Evolutionary conservation across 1,140 invertebrate species (phyloP).

Genomic region (Calliopsis andreniformis): DNA sequence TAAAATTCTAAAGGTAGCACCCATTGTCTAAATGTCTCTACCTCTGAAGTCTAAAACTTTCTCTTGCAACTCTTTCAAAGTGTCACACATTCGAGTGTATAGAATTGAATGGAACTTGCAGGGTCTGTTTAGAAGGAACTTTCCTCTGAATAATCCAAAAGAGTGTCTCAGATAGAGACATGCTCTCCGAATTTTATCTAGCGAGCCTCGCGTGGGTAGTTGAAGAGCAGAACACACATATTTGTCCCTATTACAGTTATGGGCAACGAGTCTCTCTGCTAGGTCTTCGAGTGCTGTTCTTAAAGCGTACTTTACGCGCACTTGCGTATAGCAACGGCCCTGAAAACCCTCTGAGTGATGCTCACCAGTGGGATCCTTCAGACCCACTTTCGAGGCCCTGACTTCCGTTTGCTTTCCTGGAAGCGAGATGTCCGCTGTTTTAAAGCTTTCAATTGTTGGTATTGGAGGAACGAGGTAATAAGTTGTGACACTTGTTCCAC

Average conservation of each 20-base stretch:
- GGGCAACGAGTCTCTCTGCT: slow-evolving; percentile 17
- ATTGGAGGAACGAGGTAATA: too few species aligned
- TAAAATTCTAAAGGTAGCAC: too few species aligned
- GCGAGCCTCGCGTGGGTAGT: slow-evolving; percentile 17
- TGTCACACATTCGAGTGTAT: background rate
- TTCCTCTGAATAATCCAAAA: background rate
- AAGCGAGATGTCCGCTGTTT: slow-evolving; percentile 25
- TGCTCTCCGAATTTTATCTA: slow-evolving; percentile 2
- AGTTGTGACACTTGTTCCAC: background rate
- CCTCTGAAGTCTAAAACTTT: background rate
- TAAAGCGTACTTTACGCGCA: slow-evolving; percentile 55
- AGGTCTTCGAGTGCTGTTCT: slow-evolving; percentile 54
- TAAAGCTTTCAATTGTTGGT: too few species aligned
- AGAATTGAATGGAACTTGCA: background rate
- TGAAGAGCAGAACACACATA: slow-evolving; percentile 45
- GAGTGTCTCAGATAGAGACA: too few species aligned
- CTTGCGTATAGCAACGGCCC: slow-evolving; percentile 47
- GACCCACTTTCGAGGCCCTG: slow-evolving; percentile 25
- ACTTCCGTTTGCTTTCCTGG: slow-evolving; percentile 17
- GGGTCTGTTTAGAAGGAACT: background rate
- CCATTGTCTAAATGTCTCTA: background rate
- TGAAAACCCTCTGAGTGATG: slow-evolving; percentile 42
- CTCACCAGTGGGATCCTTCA: slow-evolving; percentile 43
- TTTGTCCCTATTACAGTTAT: slow-evolving; percentile 59
- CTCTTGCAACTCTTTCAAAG: background rate